Conservation (phyloP, 1,140 invertebrate genomes). For the Apocrypta bakeri region DNA sequence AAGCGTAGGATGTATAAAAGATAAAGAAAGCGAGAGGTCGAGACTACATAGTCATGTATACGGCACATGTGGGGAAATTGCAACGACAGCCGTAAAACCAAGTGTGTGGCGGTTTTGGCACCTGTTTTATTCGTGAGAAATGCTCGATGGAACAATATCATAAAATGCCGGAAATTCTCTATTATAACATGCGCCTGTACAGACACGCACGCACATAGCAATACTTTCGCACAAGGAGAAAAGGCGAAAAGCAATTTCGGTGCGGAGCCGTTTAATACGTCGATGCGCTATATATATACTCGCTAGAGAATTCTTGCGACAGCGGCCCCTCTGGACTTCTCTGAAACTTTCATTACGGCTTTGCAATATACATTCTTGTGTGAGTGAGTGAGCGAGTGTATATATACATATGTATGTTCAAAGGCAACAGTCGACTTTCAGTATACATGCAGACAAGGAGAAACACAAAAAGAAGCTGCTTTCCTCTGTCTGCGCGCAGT, state of each 20-base stretch:
- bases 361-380: background rate
- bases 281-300: slow-evolving; percentile 7
- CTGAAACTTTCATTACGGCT: slow-evolving; percentile 33
- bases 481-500: background rate
- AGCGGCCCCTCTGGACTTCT: background rate
- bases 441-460: background rate
- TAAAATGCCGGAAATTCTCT: slow-evolving; percentile 1
- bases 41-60: background rate
- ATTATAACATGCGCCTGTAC: background rate
- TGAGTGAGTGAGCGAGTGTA: background rate
- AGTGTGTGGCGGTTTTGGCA: background rate
- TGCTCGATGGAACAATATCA: slow-evolving; percentile 8
- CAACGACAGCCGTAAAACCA: background rate
- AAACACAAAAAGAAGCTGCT: background rate
- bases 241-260: slow-evolving; percentile 35
- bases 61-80: background rate
- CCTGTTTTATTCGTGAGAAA: slow-evolving; percentile 12
- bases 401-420: background rate
- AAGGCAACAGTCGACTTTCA: background rate
- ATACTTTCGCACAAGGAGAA: too few species aligned
- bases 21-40: background rate
- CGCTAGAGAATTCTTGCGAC: background rate
- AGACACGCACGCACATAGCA: background rate
- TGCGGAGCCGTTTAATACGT: slow-evolving; percentile 24
- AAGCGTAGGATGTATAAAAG: background rate